Percentiles rank a stretch among this genome's conserved stretches.
Evolutionary conservation across 2,113 vertebrate species (phyloP).

Genomic region (Aspidoscelis tigris): DNA sequence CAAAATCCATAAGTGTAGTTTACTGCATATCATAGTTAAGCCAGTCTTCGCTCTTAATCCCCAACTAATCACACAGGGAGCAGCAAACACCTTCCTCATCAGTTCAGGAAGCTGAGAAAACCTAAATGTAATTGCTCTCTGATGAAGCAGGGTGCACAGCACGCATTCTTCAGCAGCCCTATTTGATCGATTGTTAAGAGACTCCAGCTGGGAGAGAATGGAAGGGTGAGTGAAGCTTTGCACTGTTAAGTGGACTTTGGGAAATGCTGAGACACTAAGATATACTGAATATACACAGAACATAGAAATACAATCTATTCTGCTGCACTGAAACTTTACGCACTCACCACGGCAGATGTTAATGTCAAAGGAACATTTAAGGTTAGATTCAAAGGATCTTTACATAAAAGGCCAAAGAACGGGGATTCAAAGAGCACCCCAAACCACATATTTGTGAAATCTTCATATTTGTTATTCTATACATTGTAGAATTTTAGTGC

Average conservation of each 20-base stretch:
- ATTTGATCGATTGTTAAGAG: background rate
- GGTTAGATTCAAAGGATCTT: background rate
- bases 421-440: background rate
- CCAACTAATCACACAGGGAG: conserved; percentile 14
- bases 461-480: background rate
- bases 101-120: conserved; percentile 32
- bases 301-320: background rate
- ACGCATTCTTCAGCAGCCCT: background rate
- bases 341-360: background rate
- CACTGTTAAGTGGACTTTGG: background rate
- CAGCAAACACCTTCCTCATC: conserved; percentile 7
- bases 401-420: background rate
- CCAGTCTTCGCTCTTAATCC: conserved; percentile 10
- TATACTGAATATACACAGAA: background rate
- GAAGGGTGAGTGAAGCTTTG: conserved; percentile 2
- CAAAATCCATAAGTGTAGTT: conserved; percentile 10
- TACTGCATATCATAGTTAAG: background rate
- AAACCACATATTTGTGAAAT: background rate
- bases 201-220: background rate
- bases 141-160: conserved; percentile 4
- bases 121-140: conserved; percentile 27
- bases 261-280: conserved; percentile 7
- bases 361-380: background rate
- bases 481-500: background rate
- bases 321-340: background rate